Percentiles rank a stretch among this genome's conserved stretches.
These are phyloP conservation scores for Pelodiscus sinensis DNA, from an alignment of 2,113 vertebrate species.

Conservation along the genomic window DNA sequence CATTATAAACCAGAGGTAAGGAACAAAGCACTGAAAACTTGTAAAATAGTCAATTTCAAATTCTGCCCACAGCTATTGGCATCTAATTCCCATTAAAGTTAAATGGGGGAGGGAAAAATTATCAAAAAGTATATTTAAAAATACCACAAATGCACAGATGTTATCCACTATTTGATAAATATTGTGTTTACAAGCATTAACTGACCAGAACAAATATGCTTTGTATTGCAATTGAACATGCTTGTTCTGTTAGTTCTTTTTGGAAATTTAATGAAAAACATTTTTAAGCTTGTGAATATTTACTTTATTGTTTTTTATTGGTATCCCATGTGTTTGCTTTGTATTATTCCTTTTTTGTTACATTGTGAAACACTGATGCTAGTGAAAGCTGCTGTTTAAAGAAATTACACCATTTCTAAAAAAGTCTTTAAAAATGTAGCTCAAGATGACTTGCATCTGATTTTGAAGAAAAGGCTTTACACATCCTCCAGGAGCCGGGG, in stretches of 20 bases:
- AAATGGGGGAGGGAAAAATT: background rate
- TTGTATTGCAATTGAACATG: background rate
- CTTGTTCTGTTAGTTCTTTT: background rate
- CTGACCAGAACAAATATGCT: background rate
- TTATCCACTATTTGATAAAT: background rate
- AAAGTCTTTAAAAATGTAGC: background rate
- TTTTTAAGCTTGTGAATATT: background rate
- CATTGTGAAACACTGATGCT: slow-evolving; percentile 10
- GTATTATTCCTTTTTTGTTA: slow-evolving; percentile 5
- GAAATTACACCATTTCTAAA: slow-evolving; percentile 5
- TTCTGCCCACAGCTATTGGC: background rate
- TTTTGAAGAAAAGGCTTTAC: background rate
- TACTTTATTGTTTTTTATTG: background rate
- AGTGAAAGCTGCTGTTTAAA: background rate
- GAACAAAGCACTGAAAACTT: background rate
- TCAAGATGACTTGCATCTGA: background rate
- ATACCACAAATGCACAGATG: background rate
- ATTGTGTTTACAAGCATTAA: background rate
- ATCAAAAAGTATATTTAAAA: background rate
- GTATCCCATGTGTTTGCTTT: background rate
- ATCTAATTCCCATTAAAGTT: background rate
- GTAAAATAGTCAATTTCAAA: background rate
- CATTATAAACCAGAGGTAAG: background rate
- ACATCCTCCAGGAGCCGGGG: background rate
- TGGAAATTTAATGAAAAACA: background rate